Evolutionary conservation across 2,888 invertebrate species (phyloP), one percentile per base, ranked within the genome.

Genomic region (Tinea trinotella): DNA sequence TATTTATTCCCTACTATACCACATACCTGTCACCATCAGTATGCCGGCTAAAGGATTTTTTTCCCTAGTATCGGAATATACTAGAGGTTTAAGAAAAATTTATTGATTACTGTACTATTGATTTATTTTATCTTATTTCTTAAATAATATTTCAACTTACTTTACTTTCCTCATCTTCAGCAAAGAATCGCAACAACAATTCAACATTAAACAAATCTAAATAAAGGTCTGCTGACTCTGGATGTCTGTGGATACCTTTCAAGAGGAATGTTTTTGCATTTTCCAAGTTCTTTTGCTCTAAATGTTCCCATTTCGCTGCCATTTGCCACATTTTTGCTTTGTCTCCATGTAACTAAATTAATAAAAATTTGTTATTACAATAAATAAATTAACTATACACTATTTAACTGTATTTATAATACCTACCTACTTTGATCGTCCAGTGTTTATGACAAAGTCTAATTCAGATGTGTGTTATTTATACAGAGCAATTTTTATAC

Each of bases 241-340:
- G 90, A 71, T 95, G 93, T 59, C 92, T 88, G 54, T 93, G 90
- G 15, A 96, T 74, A 0, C 93, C 96, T 65, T 93, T 90, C 44
- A 95, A 82, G 13, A 96, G 80, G 58, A 93, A 88, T 57, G 86
- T 88, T 59, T 93, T 88, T 0, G 95, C 94, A 61, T 87, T 90
- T 17, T 91, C 89, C 9, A 90, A 67, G 60, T 92, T 91, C 24
- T 89, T 82, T 57, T 88, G 88, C 57, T 91, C 90, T 62, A 92
- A 89, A 54, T 90, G 88, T 71, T 95, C 93, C 90, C 91, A 94
- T 61, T 89, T 89, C 7, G 94, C 93, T 0, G 95, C 95, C 60
- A 92, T 77, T 56, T 91, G 88, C 95, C 96, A 97, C 57, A 92
- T 83, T 60, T 91, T 88, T 9, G 92, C 90, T 61, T 91, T 91